Percentiles rank a stretch among this genome's conserved stretches.
Conservation (phyloP, 53 echinoderm and acorn worm genomes). For the Hippasteria phrygiana region DNA sequence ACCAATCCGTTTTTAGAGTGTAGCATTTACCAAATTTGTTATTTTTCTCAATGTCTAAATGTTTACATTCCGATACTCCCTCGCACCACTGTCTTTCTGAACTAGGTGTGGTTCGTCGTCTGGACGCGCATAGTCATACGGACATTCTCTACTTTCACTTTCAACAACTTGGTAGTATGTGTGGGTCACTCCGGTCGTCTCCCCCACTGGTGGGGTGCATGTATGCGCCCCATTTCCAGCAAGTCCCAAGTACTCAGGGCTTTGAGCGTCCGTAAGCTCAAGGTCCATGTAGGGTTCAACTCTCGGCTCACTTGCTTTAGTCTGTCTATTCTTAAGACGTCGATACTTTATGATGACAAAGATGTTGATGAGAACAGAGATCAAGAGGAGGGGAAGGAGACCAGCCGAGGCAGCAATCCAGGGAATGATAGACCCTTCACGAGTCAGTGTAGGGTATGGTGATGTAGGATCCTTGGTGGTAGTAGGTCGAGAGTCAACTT, state of each 20-base stretch:
- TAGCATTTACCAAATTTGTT: too few relatives aligned
- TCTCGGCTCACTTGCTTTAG: not conserved
- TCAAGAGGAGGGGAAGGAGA: not conserved
- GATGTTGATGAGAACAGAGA: not conserved
- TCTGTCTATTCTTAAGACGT: not conserved
- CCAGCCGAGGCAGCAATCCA: not conserved
- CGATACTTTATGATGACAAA: not conserved
- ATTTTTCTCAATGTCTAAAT: not conserved
- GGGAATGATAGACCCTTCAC: not conserved
- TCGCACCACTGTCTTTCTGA: not conserved
- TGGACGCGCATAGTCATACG: conserved; percentile 3
- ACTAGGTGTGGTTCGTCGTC: not conserved
- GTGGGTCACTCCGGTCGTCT: not conserved
- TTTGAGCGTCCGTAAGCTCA: not conserved
- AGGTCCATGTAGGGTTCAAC: conserved; percentile 25
- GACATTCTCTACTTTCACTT: not conserved
- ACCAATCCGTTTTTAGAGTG: too few relatives aligned
- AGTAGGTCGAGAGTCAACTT: not conserved
- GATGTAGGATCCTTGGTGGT: not conserved
- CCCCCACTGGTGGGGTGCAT: not conserved
- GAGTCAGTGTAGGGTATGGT: not conserved
- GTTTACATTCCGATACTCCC: not conserved
- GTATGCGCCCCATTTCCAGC: not conserved
- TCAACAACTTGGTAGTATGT: conserved; percentile 1
- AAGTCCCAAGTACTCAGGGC: not conserved